Percentiles rank a stretch among this genome's conserved stretches.
Evolutionary conservation across 1,140 invertebrate genomes (phyloP).

Genomic region (Venturia canescens): DNA sequence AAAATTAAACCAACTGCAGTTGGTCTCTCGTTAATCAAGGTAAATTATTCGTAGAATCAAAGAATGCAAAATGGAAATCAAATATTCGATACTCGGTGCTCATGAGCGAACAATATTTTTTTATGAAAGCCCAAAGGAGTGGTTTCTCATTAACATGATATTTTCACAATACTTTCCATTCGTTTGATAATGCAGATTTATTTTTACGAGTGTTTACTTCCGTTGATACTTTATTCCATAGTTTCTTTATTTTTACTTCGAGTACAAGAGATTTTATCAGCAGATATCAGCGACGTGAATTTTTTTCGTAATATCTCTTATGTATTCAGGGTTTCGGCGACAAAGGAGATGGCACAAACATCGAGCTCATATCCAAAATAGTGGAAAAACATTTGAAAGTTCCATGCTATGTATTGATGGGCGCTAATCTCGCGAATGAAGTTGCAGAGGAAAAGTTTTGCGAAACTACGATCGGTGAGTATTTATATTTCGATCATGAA

Average conservation of each 20-base stretch:
- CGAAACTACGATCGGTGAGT: conserved; percentile 89
- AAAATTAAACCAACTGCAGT: conserved; percentile 84
- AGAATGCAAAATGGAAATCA: no score
- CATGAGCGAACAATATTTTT: no score
- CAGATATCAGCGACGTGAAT: neutral
- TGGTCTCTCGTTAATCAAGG: conserved; percentile 89
- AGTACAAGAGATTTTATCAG: no score
- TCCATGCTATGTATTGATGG: conserved; percentile 88
- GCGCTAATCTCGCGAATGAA: conserved; percentile 90
- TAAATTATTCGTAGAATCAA: no score
- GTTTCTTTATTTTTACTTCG: no score
- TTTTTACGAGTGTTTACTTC: no score
- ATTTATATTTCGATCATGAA: neutral
- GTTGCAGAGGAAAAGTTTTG: conserved; percentile 88
- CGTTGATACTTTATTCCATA: no score
- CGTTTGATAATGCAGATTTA: neutral
- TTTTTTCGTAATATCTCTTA: conserved; percentile 41
- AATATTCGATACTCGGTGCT: no score
- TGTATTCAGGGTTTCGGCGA: conserved; percentile 82
- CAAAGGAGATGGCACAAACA: conserved; percentile 79
- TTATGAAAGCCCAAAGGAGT: no score
- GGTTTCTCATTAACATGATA: no score
- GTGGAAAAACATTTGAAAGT: conserved; percentile 84
- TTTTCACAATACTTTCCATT: neutral
- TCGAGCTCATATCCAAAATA: conserved; percentile 86